Percentiles rank a stretch among this genome's conserved stretches.
Conservation (phyloP, 2,797 vertebrate genomes). For the Notoglanidium macrostoma region DNA sequence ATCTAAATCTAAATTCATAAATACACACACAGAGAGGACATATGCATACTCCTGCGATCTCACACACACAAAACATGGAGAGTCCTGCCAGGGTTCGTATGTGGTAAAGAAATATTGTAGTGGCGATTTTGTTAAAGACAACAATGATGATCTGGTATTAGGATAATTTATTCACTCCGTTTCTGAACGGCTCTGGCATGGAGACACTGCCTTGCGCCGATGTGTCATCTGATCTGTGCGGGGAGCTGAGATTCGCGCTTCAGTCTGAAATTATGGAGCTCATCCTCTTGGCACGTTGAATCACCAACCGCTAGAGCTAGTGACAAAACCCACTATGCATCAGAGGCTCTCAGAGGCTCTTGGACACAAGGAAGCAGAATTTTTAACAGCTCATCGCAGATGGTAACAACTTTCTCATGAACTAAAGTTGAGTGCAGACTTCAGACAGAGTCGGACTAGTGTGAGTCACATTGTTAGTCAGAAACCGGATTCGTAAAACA, state of each 20-base stretch:
- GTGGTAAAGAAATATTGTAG: slow-evolving; percentile 30
- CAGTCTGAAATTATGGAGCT: slow-evolving; percentile 55
- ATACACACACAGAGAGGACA: slow-evolving; percentile 33
- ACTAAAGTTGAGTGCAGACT: slow-evolving; percentile 51
- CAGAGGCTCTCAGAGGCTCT: slow-evolving; percentile 55
- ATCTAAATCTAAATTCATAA: slow-evolving; percentile 19
- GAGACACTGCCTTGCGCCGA: slow-evolving; percentile 42
- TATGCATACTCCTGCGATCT: slow-evolving; percentile 5
- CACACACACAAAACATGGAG: slow-evolving; percentile 19
- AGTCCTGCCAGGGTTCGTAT: slow-evolving; percentile 24
- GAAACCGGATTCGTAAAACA: slow-evolving; percentile 33
- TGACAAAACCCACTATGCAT: slow-evolving; percentile 56
- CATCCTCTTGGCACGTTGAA: slow-evolving; percentile 54
- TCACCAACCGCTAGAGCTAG: slow-evolving; percentile 52
- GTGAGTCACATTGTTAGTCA: slow-evolving; percentile 55
- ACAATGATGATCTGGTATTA: slow-evolving; percentile 35
- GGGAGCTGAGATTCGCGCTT: slow-evolving; percentile 54
- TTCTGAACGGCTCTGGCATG: slow-evolving; percentile 45
- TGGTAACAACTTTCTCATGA: slow-evolving; percentile 58
- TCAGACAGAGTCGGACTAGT: slow-evolving; percentile 41
- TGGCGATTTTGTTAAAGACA: slow-evolving; percentile 36
- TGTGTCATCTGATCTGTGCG: slow-evolving; percentile 54
- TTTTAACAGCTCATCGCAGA: slow-evolving; percentile 57
- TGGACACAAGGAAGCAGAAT: slow-evolving; percentile 55
- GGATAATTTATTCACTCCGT: slow-evolving; percentile 33